A percentile compares a stretch with the other conserved stretches of the same genome.
phyloP scores from a whole-genome alignment of 2,113 vertebrate species.

The Carassius gibelio region DNA sequence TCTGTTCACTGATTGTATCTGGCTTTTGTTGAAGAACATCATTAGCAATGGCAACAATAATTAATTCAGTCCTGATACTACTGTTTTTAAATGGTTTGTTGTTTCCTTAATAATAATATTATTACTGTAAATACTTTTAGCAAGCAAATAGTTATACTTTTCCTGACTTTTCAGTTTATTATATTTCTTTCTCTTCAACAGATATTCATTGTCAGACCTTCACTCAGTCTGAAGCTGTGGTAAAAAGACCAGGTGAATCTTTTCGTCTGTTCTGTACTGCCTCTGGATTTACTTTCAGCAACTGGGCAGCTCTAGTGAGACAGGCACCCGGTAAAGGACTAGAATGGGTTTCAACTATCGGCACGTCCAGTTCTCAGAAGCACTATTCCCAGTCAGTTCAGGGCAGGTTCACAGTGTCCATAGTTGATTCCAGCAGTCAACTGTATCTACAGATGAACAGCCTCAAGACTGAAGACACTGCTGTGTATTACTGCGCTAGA shows the following conservation, averaged over 20 bases:
- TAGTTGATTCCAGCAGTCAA: slow-evolving; percentile 53
- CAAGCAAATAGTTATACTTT: neutral
- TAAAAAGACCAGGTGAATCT: slow-evolving; percentile 20
- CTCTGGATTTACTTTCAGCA: slow-evolving; percentile 33
- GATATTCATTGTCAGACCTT: neutral
- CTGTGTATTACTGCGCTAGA: slow-evolving; percentile 45
- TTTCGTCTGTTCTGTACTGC: slow-evolving; percentile 18
- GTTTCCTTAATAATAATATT: neutral
- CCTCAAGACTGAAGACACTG: slow-evolving; percentile 54
- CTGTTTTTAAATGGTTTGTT: neutral
- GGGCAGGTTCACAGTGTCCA: slow-evolving; percentile 59
- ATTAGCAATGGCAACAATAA: neutral
- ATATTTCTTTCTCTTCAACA: neutral
- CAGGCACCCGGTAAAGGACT: slow-evolving; percentile 34
- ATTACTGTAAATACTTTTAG: neutral
- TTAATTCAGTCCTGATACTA: neutral
- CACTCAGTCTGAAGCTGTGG: neutral
- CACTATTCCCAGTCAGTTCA: slow-evolving; percentile 40
- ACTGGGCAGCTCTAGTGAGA: neutral
- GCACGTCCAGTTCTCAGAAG: neutral
- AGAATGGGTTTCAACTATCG: neutral
- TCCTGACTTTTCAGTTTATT: neutral
- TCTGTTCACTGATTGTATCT: neutral
- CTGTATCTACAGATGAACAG: slow-evolving; percentile 58
- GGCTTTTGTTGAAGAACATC: neutral